Percentiles rank a stretch among this genome's conserved stretches.
Conservation (phyloP, 2,113 vertebrate species). For the Sylvia atricapilla region DNA sequence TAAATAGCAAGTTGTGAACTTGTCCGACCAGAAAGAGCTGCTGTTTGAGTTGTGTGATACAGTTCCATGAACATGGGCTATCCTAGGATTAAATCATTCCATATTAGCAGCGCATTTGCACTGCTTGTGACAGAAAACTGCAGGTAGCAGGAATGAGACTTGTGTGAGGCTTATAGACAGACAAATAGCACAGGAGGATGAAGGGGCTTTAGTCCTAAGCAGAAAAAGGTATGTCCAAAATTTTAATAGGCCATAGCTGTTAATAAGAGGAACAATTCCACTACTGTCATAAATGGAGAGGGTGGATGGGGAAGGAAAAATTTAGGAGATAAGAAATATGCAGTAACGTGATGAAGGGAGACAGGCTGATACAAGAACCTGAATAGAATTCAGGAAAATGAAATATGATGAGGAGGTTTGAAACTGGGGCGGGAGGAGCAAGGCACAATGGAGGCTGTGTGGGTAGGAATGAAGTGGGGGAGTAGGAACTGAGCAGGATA, state of each 20-base stretch:
- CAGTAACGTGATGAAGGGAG: background rate
- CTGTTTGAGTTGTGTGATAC: background rate
- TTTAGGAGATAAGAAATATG: background rate
- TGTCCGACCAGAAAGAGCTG: background rate
- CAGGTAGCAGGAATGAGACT: background rate
- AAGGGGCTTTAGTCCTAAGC: background rate
- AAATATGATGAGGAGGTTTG: conserved; percentile 9
- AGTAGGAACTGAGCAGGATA: background rate
- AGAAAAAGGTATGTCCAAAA: background rate
- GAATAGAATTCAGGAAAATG: conserved; percentile 3
- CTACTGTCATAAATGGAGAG: background rate
- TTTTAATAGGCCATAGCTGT: background rate
- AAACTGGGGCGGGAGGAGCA: background rate
- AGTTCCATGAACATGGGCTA: background rate
- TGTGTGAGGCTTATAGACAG: fast-evolving
- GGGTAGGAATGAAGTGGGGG: conserved; percentile 10
- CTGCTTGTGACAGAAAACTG: background rate
- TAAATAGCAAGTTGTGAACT: background rate
- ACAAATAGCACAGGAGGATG: background rate
- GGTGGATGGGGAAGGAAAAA: background rate
- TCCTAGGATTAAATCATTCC: background rate
- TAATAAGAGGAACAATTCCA: background rate
- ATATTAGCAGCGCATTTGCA: background rate
- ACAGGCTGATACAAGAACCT: background rate
- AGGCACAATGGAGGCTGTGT: background rate